Evolutionary conservation across 2,113 vertebrate genomes (phyloP), one percentile per base, ranked within the genome.

Genomic region (Labeo rohita): DNA sequence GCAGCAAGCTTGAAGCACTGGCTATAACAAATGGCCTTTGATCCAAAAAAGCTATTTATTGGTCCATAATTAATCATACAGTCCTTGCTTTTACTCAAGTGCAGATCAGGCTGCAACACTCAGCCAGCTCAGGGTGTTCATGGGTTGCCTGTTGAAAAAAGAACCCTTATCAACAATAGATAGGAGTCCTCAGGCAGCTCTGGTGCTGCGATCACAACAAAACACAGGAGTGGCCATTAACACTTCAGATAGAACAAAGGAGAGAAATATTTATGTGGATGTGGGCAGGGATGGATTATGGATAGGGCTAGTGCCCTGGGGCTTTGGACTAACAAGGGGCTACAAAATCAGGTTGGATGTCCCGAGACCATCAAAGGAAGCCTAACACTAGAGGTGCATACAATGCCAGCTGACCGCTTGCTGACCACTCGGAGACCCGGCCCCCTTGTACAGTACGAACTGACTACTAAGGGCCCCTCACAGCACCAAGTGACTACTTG

Each of bases 141-240:
- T 9, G 73, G 43, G 59, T 75, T 85, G 83, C 84, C 59, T 50
- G 63, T 39, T 65, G 54, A 85, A 85, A 63, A 34, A 77, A 86
- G 49, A 59, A 59, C 87, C 61, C 61, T 54, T 39, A 78, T 65
- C 34, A n/a, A 82, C 84, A 89, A 87, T 87, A 63, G 66, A 87
- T 54, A 39, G 34, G n/a, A 39, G 86, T 87, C 45, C 73, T 85
- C 84, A 52, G 86, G 15, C 74, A 21, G 52, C 43, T 79, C 70
- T 83, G 76, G 82, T 85, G 83, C 45, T 72, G 45, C 70, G 82
- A 84, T 70, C 63, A 84, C 54, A 86, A 49, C 68, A 61, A 73
- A 76, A 66, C 80, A 66, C 45, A 45, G 21, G 43, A 66, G 63
- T 78, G 54, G 63, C 65, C 50, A 85, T 85, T 79, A 83, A 79